phyloP scores from a whole-genome alignment of 2,113 vertebrate species.

The Gasterosteus aculeatus region DNA sequence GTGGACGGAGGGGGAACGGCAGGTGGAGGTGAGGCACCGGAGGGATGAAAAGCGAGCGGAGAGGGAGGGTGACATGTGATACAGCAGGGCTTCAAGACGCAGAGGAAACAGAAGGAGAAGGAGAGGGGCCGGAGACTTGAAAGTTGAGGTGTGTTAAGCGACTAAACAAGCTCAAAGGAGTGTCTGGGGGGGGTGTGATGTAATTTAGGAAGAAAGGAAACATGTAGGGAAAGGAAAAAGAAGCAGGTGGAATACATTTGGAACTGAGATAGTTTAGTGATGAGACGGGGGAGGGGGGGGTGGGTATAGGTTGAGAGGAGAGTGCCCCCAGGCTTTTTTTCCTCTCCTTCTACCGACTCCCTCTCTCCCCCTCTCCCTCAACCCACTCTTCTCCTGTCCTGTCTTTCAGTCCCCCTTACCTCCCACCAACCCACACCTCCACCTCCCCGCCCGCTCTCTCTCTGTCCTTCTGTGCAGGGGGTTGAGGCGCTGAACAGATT shows the following conservation, averaged over 20 bases:
- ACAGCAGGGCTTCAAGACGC: slow-evolving; percentile 21
- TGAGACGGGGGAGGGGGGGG: slow-evolving; percentile 1
- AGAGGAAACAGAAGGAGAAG: slow-evolving; percentile 23
- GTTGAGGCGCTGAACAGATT: slow-evolving; percentile 97
- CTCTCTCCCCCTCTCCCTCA: slow-evolving; percentile 37
- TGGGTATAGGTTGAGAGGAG: slow-evolving; percentile 51
- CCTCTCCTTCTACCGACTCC: slow-evolving; percentile 43
- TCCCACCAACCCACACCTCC: slow-evolving; percentile 34
- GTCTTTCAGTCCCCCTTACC: slow-evolving; percentile 43
- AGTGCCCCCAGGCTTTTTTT: slow-evolving; percentile 76
- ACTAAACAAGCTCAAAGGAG: slow-evolving; percentile 27
- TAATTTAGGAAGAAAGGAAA: slow-evolving; percentile 28
- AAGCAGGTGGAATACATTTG: slow-evolving; percentile 23
- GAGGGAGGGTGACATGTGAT: slow-evolving; percentile 3
- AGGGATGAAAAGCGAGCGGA: slow-evolving; percentile 27
- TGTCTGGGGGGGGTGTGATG: slow-evolving; percentile 13
- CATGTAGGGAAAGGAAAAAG: slow-evolving; percentile 3
- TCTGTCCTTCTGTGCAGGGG: slow-evolving; percentile 76
- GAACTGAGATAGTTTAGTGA: slow-evolving; percentile 29
- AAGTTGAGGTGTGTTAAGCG: slow-evolving; percentile 18
- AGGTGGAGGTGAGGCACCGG: slow-evolving; percentile 48
- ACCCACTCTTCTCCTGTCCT: slow-evolving; percentile 51
- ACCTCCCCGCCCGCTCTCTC: slow-evolving; percentile 27
- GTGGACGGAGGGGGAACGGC: slow-evolving; percentile 42
- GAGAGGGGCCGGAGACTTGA: slow-evolving; percentile 18